Evolutionary conservation across 2,113 vertebrate species (phyloP), one percentile per base, ranked within the genome.

Genomic region (Bettongia penicillata): DNA sequence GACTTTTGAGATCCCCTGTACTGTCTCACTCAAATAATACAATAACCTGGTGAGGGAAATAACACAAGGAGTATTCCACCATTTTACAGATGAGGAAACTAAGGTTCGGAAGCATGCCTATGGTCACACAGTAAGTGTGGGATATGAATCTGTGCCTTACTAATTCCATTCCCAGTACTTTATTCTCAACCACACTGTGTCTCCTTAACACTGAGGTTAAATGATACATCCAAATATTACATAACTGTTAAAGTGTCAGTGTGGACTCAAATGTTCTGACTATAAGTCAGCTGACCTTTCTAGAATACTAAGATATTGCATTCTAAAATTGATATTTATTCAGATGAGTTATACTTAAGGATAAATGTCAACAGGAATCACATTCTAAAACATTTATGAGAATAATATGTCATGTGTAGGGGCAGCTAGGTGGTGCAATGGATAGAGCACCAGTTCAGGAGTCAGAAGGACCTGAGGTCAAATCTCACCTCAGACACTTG

Each of bases 341-440:
- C 57, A n/a, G 43, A 53, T 92, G 8, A 61, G 91, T 57, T 92
- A 89, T 95, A 90, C 4, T 50, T 68, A 48, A 61, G 61, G 53
- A 96, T 96, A 95, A 96, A 95, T 91, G 96, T 94, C 91, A 96
- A 55, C 11, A 92, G 93, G 90, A 96, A 94, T 0, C 94, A 51
- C 92, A 90, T 94, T 96, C 93, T 90, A 96, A 89, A 91, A 57
- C 49, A 96, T 1, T 0, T 95, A 96, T 94, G 93, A 94, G 93
- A 96, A 89, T 51, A 90, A 96, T 92, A 89, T 51, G 91, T 95
- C 95, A 92, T 92, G 91, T 48, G 48, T 48, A 48, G 48, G 48
- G 48, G 48, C 48, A 48, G 48, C 48, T 48, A 48, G 48, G 48
- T 48, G 48, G 48, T 48, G 48, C 48, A 3, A 3, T 48, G 48